Base-by-base conservation (phyloP, 2,888 invertebrate genomes). In the Coleophora flavipennella region DNA sequence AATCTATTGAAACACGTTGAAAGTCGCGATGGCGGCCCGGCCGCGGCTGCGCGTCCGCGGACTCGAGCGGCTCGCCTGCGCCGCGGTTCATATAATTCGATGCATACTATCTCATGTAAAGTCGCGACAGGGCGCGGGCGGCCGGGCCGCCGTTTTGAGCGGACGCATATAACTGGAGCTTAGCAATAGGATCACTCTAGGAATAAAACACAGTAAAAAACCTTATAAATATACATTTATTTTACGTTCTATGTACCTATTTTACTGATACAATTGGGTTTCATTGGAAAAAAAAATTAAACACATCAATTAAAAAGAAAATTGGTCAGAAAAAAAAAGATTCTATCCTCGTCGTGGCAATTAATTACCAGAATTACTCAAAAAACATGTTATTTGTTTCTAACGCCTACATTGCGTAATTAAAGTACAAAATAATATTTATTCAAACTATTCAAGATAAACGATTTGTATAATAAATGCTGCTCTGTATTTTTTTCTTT, bases 201-300 rank as follows among this genome's bases (percentile, higher is more conserved):
- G n/a, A 44, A 66, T 59, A 59, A 73, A 69, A 64, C 49, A 34
- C 55, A 45, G 43, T 20, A 3, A 47, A 64, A 62, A 71, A 65
- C 65, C 74, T 78, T 20, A 79, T 70, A 74, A 76, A 78, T 64
- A 77, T 75, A 75, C 76, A 78, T 74, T 78, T 65, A 57, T 61
- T 61, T 62, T 67, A 58, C 53, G 57, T 63, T 68, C 65, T 68
- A 57, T 51, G 60, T 68, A 57, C 50, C 60, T 60, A 61, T 62
- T 62, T 56, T 71, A 68, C 69, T 74, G 63, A 66, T 67, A 63
- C 70, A 72, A 62, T 60, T 64, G 63, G 57, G 64, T 69, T 62
- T 62, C n/a, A n/a, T n/a, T n/a, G n/a, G 70, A 68, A 64, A 59
- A 67, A 65, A 72, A 52, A 63, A 57, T 51, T 29, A 31, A 28